phyloP scores from a whole-genome alignment of 1,140 invertebrate species.

The Maconellicoccus hirsutus region DNA sequence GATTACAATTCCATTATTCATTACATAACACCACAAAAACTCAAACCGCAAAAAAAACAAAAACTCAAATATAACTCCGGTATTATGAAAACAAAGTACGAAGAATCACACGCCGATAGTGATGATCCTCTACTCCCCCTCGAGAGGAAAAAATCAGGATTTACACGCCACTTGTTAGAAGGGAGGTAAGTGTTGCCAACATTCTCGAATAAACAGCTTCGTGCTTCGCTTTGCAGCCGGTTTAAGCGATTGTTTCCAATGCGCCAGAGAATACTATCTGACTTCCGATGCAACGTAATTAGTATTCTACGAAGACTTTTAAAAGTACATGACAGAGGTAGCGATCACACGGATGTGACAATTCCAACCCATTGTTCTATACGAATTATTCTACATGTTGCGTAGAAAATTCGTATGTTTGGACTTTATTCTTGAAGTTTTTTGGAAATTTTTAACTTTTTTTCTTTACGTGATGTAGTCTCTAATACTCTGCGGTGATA shows the following conservation, averaged over 20 bases:
- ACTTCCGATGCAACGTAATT: constrained; percentile 3
- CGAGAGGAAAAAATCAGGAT: constrained; percentile 10
- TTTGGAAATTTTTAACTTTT: no score
- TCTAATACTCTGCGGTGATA: no score
- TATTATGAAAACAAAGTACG: neutral
- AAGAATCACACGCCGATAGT: neutral
- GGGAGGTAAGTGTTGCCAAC: constrained; percentile 19
- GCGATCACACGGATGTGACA: neutral
- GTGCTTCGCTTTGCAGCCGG: neutral
- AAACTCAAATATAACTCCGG: no score
- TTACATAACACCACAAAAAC: neutral
- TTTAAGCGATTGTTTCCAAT: neutral
- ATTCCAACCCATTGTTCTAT: neutral
- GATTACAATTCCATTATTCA: neutral
- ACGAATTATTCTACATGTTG: no score
- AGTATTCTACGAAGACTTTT: neutral
- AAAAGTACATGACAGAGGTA: neutral
- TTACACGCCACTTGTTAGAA: constrained; percentile 15
- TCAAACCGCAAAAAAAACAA: neutral
- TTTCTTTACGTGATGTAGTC: no score
- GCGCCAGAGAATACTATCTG: neutral
- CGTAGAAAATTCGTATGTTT: no score
- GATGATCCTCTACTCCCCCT: neutral
- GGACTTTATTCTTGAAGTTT: no score
- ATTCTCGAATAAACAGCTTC: neutral